phyloP scores from a whole-genome alignment of 2,797 vertebrate species.

The Loris lydekkerianus region DNA sequence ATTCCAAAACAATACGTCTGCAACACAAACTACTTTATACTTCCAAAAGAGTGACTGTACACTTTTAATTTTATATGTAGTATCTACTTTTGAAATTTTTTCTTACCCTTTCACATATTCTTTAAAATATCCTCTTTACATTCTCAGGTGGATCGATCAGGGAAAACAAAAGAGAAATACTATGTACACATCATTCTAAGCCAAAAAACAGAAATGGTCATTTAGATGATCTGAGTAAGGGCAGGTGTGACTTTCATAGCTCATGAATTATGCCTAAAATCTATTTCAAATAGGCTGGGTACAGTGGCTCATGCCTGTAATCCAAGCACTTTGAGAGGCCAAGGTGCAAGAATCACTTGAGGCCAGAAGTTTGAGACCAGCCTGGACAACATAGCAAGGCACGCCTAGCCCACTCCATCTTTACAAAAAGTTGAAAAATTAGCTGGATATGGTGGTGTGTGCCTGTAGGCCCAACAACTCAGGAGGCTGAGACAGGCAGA shows the following conservation, averaged over 20 bases:
- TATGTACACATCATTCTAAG: neutral
- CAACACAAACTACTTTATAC: neutral
- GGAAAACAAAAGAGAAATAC: neutral
- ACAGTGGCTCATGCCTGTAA: neutral
- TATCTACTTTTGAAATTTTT: neutral
- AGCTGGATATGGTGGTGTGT: neutral
- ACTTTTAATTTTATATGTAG: no score
- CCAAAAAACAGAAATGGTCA: neutral
- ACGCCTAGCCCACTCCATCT: neutral
- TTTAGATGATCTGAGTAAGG: neutral
- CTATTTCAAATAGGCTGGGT: neutral
- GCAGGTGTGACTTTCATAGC: neutral
- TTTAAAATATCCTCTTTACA: conserved; percentile 13
- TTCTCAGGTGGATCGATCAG: neutral
- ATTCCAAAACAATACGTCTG: neutral
- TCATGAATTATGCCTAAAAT: neutral
- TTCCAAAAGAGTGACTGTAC: neutral
- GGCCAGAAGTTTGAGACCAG: neutral
- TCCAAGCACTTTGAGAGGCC: neutral
- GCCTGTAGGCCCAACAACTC: neutral
- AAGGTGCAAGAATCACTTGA: neutral
- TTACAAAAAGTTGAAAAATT: neutral
- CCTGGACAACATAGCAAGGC: neutral
- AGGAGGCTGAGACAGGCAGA: neutral
- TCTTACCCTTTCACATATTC: conserved; percentile 11